Percentiles rank a stretch among this genome's conserved stretches.
These are phyloP conservation scores for Caenorhabditis sp. DNA, from an alignment of 2,888 invertebrate genomes.

Conservation along the genomic window DNA sequence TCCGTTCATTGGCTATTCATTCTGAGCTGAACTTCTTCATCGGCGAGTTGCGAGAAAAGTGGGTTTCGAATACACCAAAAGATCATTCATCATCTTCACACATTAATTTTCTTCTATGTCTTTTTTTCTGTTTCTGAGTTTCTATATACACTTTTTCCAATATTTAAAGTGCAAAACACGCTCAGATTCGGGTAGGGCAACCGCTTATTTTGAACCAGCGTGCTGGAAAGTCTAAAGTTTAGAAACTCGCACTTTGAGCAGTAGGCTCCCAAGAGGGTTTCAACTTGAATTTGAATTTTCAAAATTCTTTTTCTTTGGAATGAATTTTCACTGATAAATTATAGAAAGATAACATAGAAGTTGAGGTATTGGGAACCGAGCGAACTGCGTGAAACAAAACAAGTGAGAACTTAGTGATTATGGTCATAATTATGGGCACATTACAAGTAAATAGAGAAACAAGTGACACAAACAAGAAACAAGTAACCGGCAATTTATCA, in stretches of 20 bases:
- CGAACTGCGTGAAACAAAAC: conserved; percentile 15
- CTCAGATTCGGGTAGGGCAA: too few species aligned
- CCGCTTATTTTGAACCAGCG: too few species aligned
- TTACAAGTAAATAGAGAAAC: conserved; percentile 11
- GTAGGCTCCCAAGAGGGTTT: too few species aligned
- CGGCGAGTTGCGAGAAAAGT: background rate
- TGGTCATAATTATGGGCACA: conserved; percentile 45
- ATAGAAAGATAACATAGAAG: too few species aligned
- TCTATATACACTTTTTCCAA: background rate
- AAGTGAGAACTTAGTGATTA: conserved; percentile 21
- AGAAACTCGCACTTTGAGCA: too few species aligned
- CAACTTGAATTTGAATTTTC: too few species aligned
- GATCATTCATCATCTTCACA: conserved; percentile 11
- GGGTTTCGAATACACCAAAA: background rate
- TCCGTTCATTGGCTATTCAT: background rate
- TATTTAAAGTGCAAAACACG: background rate
- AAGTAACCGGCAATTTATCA: too few species aligned
- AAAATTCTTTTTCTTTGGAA: too few species aligned
- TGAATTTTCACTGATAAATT: too few species aligned
- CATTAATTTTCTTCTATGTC: background rate
- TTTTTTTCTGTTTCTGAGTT: background rate
- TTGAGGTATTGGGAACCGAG: too few species aligned
- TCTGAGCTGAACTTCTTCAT: background rate
- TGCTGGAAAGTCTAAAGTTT: too few species aligned
- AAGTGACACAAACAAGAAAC: conserved; percentile 7